Base-by-base conservation (phyloP, 2,888 invertebrate species). In the Drosophila barbarae region DNA sequence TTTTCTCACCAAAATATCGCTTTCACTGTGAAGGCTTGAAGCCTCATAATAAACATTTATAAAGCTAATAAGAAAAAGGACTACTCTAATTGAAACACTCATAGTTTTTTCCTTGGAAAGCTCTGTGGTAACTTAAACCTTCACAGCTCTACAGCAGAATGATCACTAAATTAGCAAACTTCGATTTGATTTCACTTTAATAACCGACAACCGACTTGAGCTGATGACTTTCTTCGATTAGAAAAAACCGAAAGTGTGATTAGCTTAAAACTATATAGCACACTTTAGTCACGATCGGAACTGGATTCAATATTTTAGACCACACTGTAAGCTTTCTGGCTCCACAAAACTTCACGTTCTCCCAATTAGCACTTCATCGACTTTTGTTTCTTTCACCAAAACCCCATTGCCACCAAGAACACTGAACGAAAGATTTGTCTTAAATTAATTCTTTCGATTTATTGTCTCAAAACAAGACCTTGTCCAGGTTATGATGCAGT, bases 401-500 rank as follows among this genome's bases (percentile, higher is more conserved):
- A 2, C 23, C 42, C 39, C 44, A 21, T 13, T 36, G n/a, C 52
- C 64, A 41, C 10, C 35, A 49, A 66, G 36, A 50, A 71, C 71
- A 69, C 56, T 53, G 42, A 57, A 26, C 72, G 18, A 51, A 51
- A 54, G 26, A 21, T 42, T 42, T 30, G 32, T 18, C 30, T 46
- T 39, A 10, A 10, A 38, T 34, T 34, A 26, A 42, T 34, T 23
- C 15, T 12, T 54, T 47, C n/a, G 8, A 15, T 84, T 80, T 84
- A 85, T 77, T 72, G 38, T 10, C 30, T 69, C 60, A 73, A 49
- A 55, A 67, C 30, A 76, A 51, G 8, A 84, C 53, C 21, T 68
- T 75, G 13, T 84, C 76, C 51, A 80, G 49, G 39, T 85, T 81
- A 38, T 85, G 50, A 12, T 71, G 68, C 1, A 80, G 59, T 23